Evolutionary conservation across 2,888 invertebrate genomes (phyloP).

Genomic region (Macrosiphum euphorbiae): DNA sequence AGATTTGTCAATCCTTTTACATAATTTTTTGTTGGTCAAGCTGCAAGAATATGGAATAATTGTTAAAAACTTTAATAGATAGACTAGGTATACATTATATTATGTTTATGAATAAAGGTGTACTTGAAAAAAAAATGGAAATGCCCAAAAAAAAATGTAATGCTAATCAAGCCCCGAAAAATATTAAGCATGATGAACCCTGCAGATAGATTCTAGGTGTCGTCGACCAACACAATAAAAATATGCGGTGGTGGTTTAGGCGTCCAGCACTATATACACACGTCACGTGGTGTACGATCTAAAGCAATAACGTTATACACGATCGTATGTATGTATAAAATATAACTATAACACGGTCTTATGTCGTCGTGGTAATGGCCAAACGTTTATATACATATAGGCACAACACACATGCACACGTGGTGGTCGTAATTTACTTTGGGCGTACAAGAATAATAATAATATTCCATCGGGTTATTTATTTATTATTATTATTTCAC

Average conservation of each 20-base stretch:
- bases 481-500: constrained; percentile 37
- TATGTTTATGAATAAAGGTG: not conserved
- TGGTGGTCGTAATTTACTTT: constrained; percentile 51
- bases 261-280: not conserved
- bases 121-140: not conserved
- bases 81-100: not conserved
- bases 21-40: not conserved
- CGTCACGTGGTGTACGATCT: not conserved
- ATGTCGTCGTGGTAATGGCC: constrained; percentile 42
- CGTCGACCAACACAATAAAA: not conserved
- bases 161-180: too few relatives aligned
- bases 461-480: constrained; percentile 54
- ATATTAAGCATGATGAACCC: not conserved
- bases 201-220: not conserved
- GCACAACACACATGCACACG: not conserved
- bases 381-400: constrained; percentile 34
- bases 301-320: not conserved
- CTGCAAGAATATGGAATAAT: not conserved
- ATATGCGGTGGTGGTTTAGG: not conserved
- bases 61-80: not conserved
- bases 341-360: not conserved
- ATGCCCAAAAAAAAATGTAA: too few relatives aligned
- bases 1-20: not conserved
- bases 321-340: not conserved
- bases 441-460: constrained; percentile 28